Evolutionary conservation across 53 echinoderm and acorn worm species (phyloP).

Genomic region (Mesocentrotus franciscanus): DNA sequence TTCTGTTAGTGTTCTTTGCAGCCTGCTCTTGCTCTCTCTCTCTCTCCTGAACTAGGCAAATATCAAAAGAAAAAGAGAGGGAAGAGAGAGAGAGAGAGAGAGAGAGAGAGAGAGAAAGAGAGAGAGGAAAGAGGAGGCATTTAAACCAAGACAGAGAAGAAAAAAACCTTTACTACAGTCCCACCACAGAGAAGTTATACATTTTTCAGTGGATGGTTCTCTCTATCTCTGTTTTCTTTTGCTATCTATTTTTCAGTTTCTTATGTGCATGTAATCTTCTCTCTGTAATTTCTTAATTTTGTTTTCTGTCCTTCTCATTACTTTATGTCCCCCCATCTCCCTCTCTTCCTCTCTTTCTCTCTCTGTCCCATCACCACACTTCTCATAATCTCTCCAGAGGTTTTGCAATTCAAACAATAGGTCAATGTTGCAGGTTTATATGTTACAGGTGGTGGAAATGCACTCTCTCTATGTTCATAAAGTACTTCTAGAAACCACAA

Average conservation of each 20-base stretch:
- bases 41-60: too few species aligned
- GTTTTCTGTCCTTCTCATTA: neutral
- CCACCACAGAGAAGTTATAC: neutral
- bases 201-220: neutral
- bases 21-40: too few species aligned
- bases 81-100: too few species aligned
- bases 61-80: too few species aligned
- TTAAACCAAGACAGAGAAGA: too few species aligned
- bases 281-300: neutral
- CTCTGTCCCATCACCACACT: neutral
- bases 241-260: neutral
- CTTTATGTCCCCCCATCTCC: neutral
- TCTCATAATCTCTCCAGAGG: too few species aligned
- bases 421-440: neutral
- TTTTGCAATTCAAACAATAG: neutral
- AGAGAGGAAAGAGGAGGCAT: too few species aligned
- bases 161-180: too few species aligned
- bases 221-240: neutral
- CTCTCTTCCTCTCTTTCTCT: neutral
- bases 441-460: neutral
- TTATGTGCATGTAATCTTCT: neutral
- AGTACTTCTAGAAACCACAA: neutral
- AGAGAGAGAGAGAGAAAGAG: too few species aligned
- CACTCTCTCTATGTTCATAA: neutral
- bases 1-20: too few species aligned